phyloP scores from a whole-genome alignment of 1,140 invertebrate genomes.

The Anthonomus grandis region DNA sequence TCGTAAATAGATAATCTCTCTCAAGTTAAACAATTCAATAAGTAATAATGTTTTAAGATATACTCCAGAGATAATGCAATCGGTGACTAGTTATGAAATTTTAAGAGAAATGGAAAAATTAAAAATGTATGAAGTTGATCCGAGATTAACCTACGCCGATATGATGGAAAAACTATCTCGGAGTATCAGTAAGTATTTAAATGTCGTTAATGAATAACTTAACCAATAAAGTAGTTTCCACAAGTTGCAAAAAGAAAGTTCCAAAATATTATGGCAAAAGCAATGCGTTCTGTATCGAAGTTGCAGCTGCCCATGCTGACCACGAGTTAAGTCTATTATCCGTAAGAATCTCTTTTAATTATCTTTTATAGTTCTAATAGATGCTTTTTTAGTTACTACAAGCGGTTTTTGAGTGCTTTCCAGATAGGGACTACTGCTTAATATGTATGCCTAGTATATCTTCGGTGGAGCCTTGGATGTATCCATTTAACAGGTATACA shows the following conservation, averaged over 20 bases:
- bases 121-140: slow-evolving; percentile 14
- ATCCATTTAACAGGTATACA: slow-evolving; percentile 12
- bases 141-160: slow-evolving; percentile 14
- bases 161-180: slow-evolving; percentile 17
- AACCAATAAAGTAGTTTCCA: slow-evolving; percentile 3
- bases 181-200: slow-evolving; percentile 6
- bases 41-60: background rate
- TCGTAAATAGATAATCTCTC: background rate
- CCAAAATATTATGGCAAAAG: slow-evolving; percentile 43
- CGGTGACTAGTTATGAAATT: slow-evolving; percentile 11
- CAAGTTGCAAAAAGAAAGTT: background rate
- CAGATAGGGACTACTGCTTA: slow-evolving; percentile 63
- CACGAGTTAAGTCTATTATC: slow-evolving; percentile 53
- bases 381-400: slow-evolving; percentile 56
- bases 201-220: background rate
- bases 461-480: slow-evolving; percentile 29
- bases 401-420: slow-evolving; percentile 65
- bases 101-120: slow-evolving; percentile 20
- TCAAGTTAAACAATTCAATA: too few species aligned
- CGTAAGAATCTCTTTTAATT: background rate
- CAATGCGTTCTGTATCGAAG: slow-evolving; percentile 63
- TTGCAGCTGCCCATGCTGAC: slow-evolving; percentile 61
- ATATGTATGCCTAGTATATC: slow-evolving; percentile 64
- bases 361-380: background rate
- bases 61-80: background rate